phyloP scores from a whole-genome alignment of 30 jellyfish, hydroid and myxozoan species.

The Pseudorhiza aurosa region DNA sequence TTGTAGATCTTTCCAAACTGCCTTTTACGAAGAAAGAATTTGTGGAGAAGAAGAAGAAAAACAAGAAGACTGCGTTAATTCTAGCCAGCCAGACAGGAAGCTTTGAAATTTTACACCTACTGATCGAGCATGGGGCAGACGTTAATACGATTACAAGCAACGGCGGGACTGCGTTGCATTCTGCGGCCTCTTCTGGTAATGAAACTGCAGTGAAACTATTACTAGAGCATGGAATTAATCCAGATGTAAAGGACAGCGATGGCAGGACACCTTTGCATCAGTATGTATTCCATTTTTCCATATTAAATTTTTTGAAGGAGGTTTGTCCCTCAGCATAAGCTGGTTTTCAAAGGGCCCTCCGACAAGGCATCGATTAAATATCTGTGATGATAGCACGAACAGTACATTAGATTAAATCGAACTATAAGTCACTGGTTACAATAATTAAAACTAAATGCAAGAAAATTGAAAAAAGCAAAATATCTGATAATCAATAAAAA shows the following conservation, averaged over 20 bases:
- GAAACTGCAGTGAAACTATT: constrained; percentile 5
- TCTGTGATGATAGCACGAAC: no score
- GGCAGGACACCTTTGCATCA: constrained; percentile 16
- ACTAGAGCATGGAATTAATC: neutral
- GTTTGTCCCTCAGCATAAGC: no score
- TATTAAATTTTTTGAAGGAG: no score
- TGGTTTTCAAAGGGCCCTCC: no score
- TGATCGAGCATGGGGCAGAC: constrained; percentile 30
- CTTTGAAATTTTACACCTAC: neutral
- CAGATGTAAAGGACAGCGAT: neutral
- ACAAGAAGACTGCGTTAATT: constrained; percentile 27
- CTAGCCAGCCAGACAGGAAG: constrained; percentile 29
- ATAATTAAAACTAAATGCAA: no score
- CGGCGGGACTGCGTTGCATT: constrained; percentile 13
- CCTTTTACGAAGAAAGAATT: neutral
- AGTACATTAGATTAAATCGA: no score
- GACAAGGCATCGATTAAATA: no score
- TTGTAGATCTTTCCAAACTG: neutral
- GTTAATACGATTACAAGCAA: neutral
- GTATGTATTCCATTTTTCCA: no score
- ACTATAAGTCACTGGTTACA: no score
- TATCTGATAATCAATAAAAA: no score
- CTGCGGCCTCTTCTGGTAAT: constrained; percentile 19
- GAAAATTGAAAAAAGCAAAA: no score
- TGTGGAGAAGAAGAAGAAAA: constrained; percentile 5